Evolutionary conservation across 37 sponge, comb jelly and placozoan genomes (phyloP), one percentile per base, ranked within the genome.

Genomic region (Hexactinellida sp.): DNA sequence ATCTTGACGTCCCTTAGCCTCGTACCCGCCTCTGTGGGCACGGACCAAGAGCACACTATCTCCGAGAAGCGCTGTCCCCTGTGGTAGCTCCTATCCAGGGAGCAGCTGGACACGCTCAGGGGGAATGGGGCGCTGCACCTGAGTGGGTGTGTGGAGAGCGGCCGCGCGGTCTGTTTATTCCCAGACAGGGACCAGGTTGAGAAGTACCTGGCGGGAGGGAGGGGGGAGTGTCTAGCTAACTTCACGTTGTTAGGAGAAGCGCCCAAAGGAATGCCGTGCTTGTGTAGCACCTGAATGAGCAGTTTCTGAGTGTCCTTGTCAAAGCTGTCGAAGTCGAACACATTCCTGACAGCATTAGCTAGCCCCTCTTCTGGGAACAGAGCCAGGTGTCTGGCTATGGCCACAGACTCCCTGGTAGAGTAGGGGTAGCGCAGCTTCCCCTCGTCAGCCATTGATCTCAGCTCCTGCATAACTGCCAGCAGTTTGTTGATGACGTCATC

Each of bases 331-430:
- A 95, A 95, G 55, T 91, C 96, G 86, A 95, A 93, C 55, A 95
- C 96, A 52, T 95, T 95, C 38, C 89, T 82, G 36, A 91, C 87
- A 0, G 91, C 92, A 54, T 54, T 87, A 23, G 92, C 84, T 7
- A 95, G 37, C 0, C 93, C 91, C 16, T 95, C 96, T 37, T 52
- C 82, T 0, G 93, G 96, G 84, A 88, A 95, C 1, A 89, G 92
- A 91, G 93, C 88, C 63, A 95, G 54, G 83, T 95, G 96, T 83
- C 86, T 90, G 38, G 93, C 94, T 24, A 95, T 88, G 84, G 90
- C 92, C 52, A 93, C 92, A 21, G 93, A 92, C 54, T 95, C 96
- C n/a, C 96, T 84, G 39, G 96, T 95, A 86, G 92, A 92, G 90
- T 95, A 95, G 37, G 96, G 96, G 87, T 95, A 95, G 35, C 91